Conservation (phyloP, 2,797 vertebrate genomes). For the Syndactyla subalaris region DNA sequence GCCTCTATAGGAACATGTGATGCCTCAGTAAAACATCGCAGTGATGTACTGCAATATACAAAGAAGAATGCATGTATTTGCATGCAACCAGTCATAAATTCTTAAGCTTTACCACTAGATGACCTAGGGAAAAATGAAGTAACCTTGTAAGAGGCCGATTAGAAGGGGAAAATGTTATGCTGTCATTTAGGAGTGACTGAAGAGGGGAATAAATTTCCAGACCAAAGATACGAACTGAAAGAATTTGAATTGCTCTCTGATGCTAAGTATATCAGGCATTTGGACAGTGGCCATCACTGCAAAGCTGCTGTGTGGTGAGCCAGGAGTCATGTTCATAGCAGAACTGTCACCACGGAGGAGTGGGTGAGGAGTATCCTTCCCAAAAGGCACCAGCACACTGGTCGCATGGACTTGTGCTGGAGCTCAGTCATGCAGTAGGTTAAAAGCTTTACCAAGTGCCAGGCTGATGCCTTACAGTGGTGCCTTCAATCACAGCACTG, state of each 20-base stretch:
- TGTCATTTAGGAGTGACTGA: background rate
- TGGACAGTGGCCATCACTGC: background rate
- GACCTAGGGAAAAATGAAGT: slow-evolving; percentile 10
- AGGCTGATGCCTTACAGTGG: background rate
- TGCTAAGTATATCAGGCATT: slow-evolving; percentile 31
- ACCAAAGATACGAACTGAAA: background rate
- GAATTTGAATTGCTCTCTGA: slow-evolving; percentile 28
- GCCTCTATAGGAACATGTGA: background rate
- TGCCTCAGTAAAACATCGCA: background rate
- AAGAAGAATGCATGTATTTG: background rate
- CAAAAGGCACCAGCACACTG: background rate
- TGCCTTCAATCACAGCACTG: background rate
- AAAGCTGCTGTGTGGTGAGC: background rate
- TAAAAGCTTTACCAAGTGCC: background rate
- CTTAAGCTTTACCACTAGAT: background rate
- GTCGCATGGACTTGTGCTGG: accelerated
- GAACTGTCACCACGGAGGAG: background rate
- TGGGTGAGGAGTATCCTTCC: background rate
- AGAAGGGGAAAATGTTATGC: slow-evolving; percentile 3
- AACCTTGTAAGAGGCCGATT: slow-evolving; percentile 19
- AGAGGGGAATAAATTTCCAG: slow-evolving; percentile 35
- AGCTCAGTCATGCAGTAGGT: background rate
- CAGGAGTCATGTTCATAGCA: accelerated
- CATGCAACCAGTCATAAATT: background rate
- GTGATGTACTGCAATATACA: background rate